Conservation (phyloP, 2,797 vertebrate genomes). For the Capromys pilorides region DNA sequence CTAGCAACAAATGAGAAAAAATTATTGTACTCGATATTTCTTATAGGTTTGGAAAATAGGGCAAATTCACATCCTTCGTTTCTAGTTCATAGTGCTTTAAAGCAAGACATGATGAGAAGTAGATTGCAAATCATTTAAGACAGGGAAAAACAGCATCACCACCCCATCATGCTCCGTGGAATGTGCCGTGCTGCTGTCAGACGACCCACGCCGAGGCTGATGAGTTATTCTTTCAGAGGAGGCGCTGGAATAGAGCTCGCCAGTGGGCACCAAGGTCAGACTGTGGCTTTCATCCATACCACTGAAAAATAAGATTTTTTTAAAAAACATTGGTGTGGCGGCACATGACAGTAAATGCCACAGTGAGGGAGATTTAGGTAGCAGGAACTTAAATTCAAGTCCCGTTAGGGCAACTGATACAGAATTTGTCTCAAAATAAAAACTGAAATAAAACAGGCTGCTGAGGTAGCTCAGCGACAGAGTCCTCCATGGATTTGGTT, state of each 20-base stretch:
- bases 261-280: background rate
- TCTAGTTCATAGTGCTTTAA: slow-evolving; percentile 22
- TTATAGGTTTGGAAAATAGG: background rate
- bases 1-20: slow-evolving; percentile 35
- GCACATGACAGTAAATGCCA: background rate
- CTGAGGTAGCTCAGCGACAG: background rate
- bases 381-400: background rate
- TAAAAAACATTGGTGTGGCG: background rate
- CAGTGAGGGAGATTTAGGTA: background rate
- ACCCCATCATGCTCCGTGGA: background rate
- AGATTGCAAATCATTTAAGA: background rate
- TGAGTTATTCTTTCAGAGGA: background rate
- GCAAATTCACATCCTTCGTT: background rate
- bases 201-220: background rate
- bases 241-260: background rate
- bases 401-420: background rate
- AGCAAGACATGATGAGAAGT: background rate
- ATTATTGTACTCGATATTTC: slow-evolving; percentile 22
- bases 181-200: background rate
- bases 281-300: background rate
- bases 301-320: background rate
- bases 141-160: background rate
- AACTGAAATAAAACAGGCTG: background rate
- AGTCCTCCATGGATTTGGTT: background rate
- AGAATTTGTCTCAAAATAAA: background rate